Percentiles rank a stretch among this genome's conserved stretches.
Evolutionary conservation across 2,888 invertebrate genomes (phyloP).

Genomic region (Eudasyphora cyanicolor): DNA sequence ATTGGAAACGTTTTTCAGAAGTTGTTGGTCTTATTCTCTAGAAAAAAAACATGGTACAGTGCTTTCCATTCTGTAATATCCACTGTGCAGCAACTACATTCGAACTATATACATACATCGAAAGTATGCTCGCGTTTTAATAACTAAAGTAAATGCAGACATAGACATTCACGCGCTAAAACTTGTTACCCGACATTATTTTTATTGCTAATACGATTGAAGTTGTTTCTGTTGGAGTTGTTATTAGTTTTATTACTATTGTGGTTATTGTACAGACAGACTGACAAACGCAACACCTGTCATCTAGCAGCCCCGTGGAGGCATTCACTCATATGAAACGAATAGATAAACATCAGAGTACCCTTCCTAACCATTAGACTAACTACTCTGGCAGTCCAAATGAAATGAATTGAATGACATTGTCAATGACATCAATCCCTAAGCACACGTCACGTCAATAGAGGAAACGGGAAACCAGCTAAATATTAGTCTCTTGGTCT

Average conservation of each 20-base stretch:
- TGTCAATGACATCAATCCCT: conserved; percentile 64
- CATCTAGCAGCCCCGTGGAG: background rate
- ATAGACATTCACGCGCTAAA: background rate
- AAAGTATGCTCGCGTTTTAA: background rate
- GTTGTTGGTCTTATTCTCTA: too few relatives aligned
- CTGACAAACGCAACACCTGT: too few relatives aligned
- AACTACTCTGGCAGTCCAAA: background rate
- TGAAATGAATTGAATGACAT: conserved; percentile 60
- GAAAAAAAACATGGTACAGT: too few relatives aligned
- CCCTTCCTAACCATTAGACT: background rate
- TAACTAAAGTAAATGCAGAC: conserved; percentile 4
- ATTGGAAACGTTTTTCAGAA: too few relatives aligned
- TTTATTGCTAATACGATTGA: background rate
- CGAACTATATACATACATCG: background rate
- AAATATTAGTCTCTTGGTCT: background rate
- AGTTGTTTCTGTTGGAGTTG: background rate
- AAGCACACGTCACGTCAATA: background rate
- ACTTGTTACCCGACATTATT: background rate
- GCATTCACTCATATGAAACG: background rate
- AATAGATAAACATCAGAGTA: background rate
- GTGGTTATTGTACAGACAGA: conserved; percentile 28
- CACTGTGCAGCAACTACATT: too few relatives aligned
- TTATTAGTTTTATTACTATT: background rate
- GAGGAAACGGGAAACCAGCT: background rate
- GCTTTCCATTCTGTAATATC: too few relatives aligned